Base-by-base conservation (phyloP, 2,113 vertebrate species). In the Sorex fumeus region DNA sequence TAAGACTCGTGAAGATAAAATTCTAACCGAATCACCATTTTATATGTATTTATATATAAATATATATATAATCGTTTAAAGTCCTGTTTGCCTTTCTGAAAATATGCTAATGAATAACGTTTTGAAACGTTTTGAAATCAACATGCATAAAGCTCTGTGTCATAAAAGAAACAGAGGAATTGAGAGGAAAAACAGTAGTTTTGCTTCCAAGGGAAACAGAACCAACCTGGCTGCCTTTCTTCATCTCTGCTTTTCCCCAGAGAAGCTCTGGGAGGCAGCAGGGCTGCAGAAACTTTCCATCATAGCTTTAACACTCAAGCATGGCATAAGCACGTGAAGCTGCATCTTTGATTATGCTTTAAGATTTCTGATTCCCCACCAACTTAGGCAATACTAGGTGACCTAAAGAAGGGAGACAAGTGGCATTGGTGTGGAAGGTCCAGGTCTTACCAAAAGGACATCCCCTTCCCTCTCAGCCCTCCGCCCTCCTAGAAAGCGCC, bases 151-250 rank as follows among this genome's bases (percentile, higher is more conserved):
- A 82, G 7, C 57, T 60, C 23, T 27, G 30, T 25, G 62, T 75
- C 19, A 15, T 70, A 30, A 85, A 57, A 34, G 3, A 32, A 8
- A 32, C 11, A 62, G 75, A 43, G 53, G 13, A 70, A 3, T 1
- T 11, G 7, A 18, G 28, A 32, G 32, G 15, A 53, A 19, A 57
- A 43, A 36, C 16, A 30, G 1, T 5, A 21, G 15, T 10, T 72
- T 7, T 27, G 5, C 27, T 21, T 67, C 67, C 1, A 10, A 5
- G 10, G 34, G 34, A 34, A 82, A 47, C 25, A 50, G n/a, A 2
- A 12, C 13, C 40, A 16, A 2, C 16, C 23, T 9, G 12, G 4
- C 67, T 15, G 6, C 1, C 0, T 18, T 27, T 0, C 7, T 21
- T 2, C 9, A 7, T 3, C 27, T 3, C 0, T 30, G n/a, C 47